Percentiles rank a stretch among this genome's conserved stretches.
phyloP scores from a whole-genome alignment of 1,140 invertebrate genomes.

The Drosophila eugracilis region DNA sequence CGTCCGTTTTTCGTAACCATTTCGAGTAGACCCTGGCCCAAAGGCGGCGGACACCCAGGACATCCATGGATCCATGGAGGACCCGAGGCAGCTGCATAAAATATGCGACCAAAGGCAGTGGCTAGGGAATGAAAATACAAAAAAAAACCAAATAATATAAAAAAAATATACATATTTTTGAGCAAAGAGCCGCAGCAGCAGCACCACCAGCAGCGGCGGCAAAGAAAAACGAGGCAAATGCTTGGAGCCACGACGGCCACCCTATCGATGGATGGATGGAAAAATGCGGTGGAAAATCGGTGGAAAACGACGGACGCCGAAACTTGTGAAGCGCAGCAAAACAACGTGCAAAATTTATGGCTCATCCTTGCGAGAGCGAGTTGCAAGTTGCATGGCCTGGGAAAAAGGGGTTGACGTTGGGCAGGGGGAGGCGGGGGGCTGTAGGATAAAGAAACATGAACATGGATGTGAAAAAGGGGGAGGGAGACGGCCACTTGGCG shows the following conservation, averaged over 20 bases:
- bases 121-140: neutral
- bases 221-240: constrained; percentile 28
- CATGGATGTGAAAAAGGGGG: neutral
- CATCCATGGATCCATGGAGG: constrained; percentile 1
- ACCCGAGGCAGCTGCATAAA: constrained; percentile 53
- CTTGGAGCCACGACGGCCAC: constrained; percentile 24
- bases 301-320: neutral
- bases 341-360: constrained; percentile 75
- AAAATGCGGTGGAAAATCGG: neutral
- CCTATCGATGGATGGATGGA: constrained; percentile 21
- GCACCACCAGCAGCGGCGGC: constrained; percentile 21
- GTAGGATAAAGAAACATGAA: too few relatives aligned
- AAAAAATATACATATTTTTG: constrained; percentile 50
- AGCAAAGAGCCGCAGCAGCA: constrained; percentile 29
- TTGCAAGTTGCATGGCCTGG: constrained; percentile 45
- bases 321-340: constrained; percentile 62
- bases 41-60: constrained; percentile 23
- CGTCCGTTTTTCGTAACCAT: constrained; percentile 1
- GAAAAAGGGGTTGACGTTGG: neutral
- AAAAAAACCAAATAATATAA: too few relatives aligned
- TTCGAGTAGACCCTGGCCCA: constrained; percentile 8
- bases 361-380: constrained; percentile 49
- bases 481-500: neutral
- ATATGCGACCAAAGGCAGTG: constrained; percentile 55
- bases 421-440: too few relatives aligned